Conservation (phyloP, 2,888 invertebrate species). For the Ypsolopha sequella region DNA sequence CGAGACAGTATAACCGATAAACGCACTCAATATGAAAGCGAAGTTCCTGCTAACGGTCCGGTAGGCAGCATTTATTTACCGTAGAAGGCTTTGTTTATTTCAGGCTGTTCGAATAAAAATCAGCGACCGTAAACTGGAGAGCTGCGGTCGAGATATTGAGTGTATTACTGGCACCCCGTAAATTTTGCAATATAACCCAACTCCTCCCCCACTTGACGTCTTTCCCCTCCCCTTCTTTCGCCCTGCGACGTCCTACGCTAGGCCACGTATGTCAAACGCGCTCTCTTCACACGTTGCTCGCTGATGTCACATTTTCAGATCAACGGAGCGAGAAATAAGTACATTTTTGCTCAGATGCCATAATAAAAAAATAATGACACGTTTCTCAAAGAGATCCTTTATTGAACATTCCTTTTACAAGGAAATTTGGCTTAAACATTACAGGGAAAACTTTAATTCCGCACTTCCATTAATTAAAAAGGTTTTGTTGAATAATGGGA, state of each 20-base stretch:
- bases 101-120: constrained; percentile 38
- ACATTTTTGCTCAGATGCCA: constrained; percentile 64
- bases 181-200: constrained; percentile 25
- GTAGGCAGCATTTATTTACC: constrained; percentile 12
- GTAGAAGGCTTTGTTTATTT: constrained; percentile 15
- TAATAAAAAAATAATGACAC: constrained; percentile 66
- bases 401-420: constrained; percentile 23
- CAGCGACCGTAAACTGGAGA: constrained; percentile 54
- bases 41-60: constrained; percentile 1
- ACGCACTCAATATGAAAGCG: too few species aligned
- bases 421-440: constrained; percentile 13
- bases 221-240: background rate
- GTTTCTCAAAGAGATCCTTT: constrained; percentile 49
- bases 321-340: constrained; percentile 70
- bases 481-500: constrained; percentile 10
- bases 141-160: constrained; percentile 43
- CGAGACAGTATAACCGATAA: too few species aligned
- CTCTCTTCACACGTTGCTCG: constrained; percentile 38
- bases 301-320: constrained; percentile 68
- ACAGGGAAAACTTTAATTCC: background rate
- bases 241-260: constrained; percentile 4
- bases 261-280: constrained; percentile 24
- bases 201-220: background rate
- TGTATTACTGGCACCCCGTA: constrained; percentile 35
- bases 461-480: constrained; percentile 7